Evolutionary conservation across 2,888 invertebrate genomes (phyloP).

Genomic region (Rapana venosa): DNA sequence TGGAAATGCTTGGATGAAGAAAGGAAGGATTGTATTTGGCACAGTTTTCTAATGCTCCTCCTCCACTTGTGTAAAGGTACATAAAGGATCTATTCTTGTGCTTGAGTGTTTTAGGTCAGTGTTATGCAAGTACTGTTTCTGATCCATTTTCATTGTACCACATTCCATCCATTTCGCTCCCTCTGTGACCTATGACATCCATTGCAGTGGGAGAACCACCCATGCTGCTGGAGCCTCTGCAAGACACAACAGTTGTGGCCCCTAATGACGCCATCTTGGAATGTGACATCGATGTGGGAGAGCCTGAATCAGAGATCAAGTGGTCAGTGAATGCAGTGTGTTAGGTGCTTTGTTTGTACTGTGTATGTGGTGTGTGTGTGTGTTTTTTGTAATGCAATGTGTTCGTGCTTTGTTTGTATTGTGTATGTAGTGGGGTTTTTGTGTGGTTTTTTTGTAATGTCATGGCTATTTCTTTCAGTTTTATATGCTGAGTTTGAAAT

Average conservation of each 20-base stretch:
- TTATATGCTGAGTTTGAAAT: background rate
- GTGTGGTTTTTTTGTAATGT: background rate
- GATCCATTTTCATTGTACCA: background rate
- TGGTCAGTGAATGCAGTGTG: conserved; percentile 57
- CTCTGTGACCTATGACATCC: background rate
- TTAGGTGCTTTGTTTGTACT: background rate
- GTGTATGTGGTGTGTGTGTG: background rate
- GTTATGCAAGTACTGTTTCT: background rate
- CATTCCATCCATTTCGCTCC: too few relatives aligned
- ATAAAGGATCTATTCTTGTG: background rate
- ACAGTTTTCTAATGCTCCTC: too few relatives aligned
- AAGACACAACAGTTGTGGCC: conserved; percentile 66
- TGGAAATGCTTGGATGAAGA: too few relatives aligned
- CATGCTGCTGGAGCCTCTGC: conserved; percentile 67
- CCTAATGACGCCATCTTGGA: conserved; percentile 71
- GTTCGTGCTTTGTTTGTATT: background rate
- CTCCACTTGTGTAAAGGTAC: too few relatives aligned
- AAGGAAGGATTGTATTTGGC: too few relatives aligned
- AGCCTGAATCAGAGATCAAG: conserved; percentile 73
- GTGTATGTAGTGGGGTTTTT: background rate
- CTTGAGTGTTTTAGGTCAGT: background rate
- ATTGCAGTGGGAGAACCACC: conserved; percentile 73
- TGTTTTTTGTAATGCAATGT: background rate
- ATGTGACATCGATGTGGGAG: conserved; percentile 73
- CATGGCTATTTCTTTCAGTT: background rate